Percentiles rank a stretch among this genome's conserved stretches.
Conservation (phyloP, 2,797 vertebrate species). For the Bradypus variegatus region DNA sequence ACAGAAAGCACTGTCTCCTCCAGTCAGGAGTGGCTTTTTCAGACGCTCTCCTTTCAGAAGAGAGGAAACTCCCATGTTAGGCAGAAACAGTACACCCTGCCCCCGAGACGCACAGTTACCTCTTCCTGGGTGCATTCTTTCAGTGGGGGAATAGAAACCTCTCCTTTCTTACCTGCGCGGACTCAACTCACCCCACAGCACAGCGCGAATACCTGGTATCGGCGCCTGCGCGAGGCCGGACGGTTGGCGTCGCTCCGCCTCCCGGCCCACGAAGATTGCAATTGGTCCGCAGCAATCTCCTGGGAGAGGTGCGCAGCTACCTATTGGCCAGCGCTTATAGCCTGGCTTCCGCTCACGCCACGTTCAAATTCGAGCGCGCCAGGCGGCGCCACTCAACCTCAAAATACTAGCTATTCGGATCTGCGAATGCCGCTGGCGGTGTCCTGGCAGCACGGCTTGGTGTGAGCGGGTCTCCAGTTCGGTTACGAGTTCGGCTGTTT, state of each 20-base stretch:
- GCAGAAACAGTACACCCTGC: background rate
- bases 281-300: constrained; percentile 23
- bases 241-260: background rate
- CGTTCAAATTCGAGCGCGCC: background rate
- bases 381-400: fast-evolving
- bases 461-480: background rate
- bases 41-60: too few relatives aligned
- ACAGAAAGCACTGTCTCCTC: background rate
- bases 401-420: fast-evolving
- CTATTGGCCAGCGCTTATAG: constrained; percentile 34
- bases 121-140: too few relatives aligned
- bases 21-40: background rate
- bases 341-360: background rate
- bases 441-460: fast-evolving
- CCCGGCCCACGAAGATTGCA: background rate
- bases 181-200: fast-evolving
- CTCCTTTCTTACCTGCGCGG: fast-evolving
- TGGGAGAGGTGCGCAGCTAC: background rate
- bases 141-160: fast-evolving
- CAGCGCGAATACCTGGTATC: fast-evolving
- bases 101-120: background rate
- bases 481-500: background rate
- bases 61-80: background rate
- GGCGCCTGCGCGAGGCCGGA: fast-evolving
- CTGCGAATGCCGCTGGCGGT: fast-evolving